Base-by-base conservation (phyloP, 2,113 vertebrate genomes). In the Ctenodactylus gundi region DNA sequence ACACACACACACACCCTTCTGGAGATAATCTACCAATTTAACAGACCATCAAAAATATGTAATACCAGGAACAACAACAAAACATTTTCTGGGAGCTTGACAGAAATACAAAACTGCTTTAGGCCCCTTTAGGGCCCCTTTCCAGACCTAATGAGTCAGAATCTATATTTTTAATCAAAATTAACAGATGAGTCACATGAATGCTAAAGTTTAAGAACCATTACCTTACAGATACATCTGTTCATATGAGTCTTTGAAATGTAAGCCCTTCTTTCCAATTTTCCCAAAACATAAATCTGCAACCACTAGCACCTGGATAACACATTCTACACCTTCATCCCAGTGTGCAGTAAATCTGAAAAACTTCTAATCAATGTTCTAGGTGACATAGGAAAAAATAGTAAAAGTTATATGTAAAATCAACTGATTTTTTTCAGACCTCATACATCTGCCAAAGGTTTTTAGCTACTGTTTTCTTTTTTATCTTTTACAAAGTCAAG, bases 51-150 rank as follows among this genome's bases (percentile, higher is more conserved):
- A 82, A 25, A n/a, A 67, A 78, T 70, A 88, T 51, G 39, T 51
- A 31, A 46, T 84, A 70, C 31, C 53, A 27, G 5, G 57, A 84
- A 20, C 34, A 95, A 62, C 84, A 93, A 65, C 36, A 91, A 67
- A 83, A 34, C 17, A 64, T 91, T 64, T 41, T 81, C 67, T 81
- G 14, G 15, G 36, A 86, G 23, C 68, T 2, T 91, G 44, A 87
- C 70, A 87, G 68, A 93, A 90, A 86, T 46, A 83, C 29, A 90
- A 60, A 76, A n/a, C n/a, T n/a, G n/a, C n/a, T n/a, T n/a, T n/a
- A n/a, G n/a, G n/a, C n/a, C n/a, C n/a, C 36, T 31, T 36, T 78
- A 70, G 57, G 46, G 46, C 27, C 39, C 27, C 6, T 58, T 23
- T 39, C 65, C n/a, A 68, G 36, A 39, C 18, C n/a, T 34, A 82